These are phyloP conservation scores for Dendrolimus kikuchii DNA, from an alignment of 1,140 invertebrate genomes.

Conservation along the genomic window DNA sequence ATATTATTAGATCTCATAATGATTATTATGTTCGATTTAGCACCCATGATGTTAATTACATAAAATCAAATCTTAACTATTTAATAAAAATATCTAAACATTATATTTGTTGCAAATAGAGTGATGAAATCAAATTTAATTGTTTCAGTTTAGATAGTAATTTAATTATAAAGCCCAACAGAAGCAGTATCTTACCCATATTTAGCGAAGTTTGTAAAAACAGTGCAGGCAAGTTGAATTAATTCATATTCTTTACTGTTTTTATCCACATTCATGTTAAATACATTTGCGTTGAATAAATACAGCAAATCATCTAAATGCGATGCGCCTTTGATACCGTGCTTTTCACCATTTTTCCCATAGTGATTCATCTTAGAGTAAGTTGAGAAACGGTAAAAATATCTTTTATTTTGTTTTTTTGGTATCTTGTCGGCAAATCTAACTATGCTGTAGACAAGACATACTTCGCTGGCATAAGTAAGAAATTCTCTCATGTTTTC, in stretches of 20 bases:
- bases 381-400: slow-evolving; percentile 32
- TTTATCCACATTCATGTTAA: slow-evolving; percentile 26
- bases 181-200: slow-evolving; percentile 48
- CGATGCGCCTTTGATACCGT: slow-evolving; percentile 25
- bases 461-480: slow-evolving; percentile 38
- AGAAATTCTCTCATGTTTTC: slow-evolving; percentile 39
- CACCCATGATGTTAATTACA: not conserved
- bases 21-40: not conserved
- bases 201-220: slow-evolving; percentile 73
- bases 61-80: not conserved
- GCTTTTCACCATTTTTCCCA: slow-evolving; percentile 15
- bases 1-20: too few relatives aligned
- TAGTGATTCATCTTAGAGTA: slow-evolving; percentile 32
- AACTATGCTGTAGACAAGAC: slow-evolving; percentile 53
- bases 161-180: not conserved
- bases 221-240: slow-evolving; percentile 49
- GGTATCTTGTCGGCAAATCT: slow-evolving; percentile 40
- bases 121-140: too few relatives aligned
- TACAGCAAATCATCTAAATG: slow-evolving; percentile 51
- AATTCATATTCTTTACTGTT: slow-evolving; percentile 35
- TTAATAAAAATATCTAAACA: slow-evolving; percentile 3
- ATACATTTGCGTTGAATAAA: slow-evolving; percentile 31
- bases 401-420: slow-evolving; percentile 22
- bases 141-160: not conserved
- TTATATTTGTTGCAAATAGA: too few relatives aligned